phyloP scores from a whole-genome alignment of 2,888 invertebrate genomes.

The Salpingus planirostris region DNA sequence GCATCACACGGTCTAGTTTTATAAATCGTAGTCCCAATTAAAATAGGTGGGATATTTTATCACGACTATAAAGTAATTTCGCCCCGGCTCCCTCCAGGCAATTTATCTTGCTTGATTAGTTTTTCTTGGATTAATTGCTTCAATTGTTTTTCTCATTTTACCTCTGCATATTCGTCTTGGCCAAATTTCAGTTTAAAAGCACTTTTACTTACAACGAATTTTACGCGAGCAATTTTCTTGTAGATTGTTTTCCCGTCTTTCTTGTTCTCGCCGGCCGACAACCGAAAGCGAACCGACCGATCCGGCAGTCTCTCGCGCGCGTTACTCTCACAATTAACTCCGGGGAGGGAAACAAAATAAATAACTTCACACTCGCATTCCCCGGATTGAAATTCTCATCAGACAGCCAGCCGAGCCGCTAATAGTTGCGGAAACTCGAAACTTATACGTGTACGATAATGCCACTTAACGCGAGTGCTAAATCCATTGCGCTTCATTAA shows the following conservation, averaged over 20 bases:
- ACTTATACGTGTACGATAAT: too few species aligned
- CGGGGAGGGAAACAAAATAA: conserved; percentile 18
- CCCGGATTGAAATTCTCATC: too few species aligned
- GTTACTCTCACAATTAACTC: conserved; percentile 21
- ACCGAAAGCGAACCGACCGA: too few species aligned
- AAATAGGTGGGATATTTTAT: conserved; percentile 43
- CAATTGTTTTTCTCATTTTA: conserved; percentile 44
- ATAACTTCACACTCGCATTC: too few species aligned
- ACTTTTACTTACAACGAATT: conserved; percentile 33
- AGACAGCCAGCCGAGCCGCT: too few species aligned
- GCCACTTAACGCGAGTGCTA: too few species aligned
- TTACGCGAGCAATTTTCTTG: conserved; percentile 28
- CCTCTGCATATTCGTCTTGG: conserved; percentile 40
- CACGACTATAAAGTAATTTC: conserved; percentile 43
- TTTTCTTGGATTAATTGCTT: conserved; percentile 45
- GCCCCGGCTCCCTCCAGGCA: conserved; percentile 33
- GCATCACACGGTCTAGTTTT: conserved; percentile 26
- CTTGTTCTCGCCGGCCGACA: conserved; percentile 12
- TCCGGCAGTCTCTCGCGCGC: too few species aligned
- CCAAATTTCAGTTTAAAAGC: conserved; percentile 35
- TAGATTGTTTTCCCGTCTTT: conserved; percentile 27
- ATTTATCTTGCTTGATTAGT: conserved; percentile 46
- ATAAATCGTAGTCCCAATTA: conserved; percentile 40
- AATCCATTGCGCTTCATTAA: too few species aligned
- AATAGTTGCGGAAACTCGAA: too few species aligned